Evolutionary conservation across 2,113 vertebrate genomes (phyloP), one percentile per base, ranked within the genome.

Genomic region (Trichechus manatus): DNA sequence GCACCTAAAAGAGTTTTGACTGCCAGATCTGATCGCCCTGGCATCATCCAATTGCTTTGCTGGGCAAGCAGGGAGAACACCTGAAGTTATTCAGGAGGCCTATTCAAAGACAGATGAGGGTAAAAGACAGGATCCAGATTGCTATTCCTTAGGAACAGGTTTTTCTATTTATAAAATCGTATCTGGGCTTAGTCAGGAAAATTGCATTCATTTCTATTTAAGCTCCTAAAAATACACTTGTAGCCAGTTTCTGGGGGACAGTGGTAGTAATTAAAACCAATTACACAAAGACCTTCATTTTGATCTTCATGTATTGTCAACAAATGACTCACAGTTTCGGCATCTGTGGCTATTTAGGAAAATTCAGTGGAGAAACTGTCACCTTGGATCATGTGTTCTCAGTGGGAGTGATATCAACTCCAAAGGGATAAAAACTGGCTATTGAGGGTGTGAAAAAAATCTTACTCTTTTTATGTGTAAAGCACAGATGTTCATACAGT

Each of bases 321-420:
- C 95, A 96, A 79, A 92, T 97, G 94, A 97, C 68, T 97, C 94
- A 97, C 17, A 81, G 66, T 93, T 89, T 92, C 63, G 64, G 59
- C 90, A 78, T 89, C 31, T 74, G 87, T 47, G 70, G 85, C 39
- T 91, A 22, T 95, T 84, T 91, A 89, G 81, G 68, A 70, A 94
- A 88, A 93, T 39, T 93, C 87, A 80, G n/a, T 36, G 13, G 17
- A 70, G 50, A 92, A 86, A 92, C 27, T 79, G 72, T 87, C 93
- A 92, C 81, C 72, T 68, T 90, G 70, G 33, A 80, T 91, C 64
- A 70, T 63, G 7, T 7, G 9, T 80, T 77, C 56, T 94, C 56
- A 42, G 1, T 42, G 56, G 20, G 80, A 10, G 9, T 39, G 5
- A 85, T 92, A 56, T 77, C 47, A 47, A 6, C 47, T 10, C 47